Conservation (phyloP, 2,797 vertebrate species). For the Premnoplex brunnescens region DNA sequence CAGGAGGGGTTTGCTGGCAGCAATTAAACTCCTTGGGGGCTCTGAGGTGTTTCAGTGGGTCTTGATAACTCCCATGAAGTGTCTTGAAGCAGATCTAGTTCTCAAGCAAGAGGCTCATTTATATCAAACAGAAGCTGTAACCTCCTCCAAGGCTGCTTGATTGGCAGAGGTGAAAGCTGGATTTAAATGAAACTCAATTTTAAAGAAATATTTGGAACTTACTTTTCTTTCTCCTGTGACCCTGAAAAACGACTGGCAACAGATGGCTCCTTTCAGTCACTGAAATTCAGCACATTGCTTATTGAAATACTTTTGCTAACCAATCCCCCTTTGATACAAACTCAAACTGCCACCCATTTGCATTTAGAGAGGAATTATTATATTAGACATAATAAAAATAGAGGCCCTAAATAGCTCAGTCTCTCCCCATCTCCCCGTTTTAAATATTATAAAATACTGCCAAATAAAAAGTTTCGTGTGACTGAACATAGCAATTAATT, state of each 20-base stretch:
- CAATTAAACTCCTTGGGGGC: accelerated
- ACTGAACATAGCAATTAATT: neutral
- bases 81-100: neutral
- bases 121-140: neutral
- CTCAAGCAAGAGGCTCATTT: neutral
- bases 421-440: neutral
- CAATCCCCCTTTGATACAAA: neutral
- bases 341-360: neutral
- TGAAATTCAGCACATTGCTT: neutral
- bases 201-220: neutral
- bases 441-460: neutral
- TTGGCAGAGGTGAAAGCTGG: neutral
- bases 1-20: neutral
- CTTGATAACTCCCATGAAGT: neutral
- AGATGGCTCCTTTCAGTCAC: neutral
- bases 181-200: neutral
- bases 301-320: neutral
- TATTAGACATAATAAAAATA: neutral
- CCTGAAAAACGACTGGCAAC: neutral
- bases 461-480: neutral
- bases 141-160: neutral
- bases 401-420: neutral
- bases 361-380: neutral
- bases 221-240: neutral
- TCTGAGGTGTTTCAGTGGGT: neutral